Evolutionary conservation across 2,113 vertebrate species (phyloP), one percentile per base, ranked within the genome.

Genomic region (Crotalus helleri): DNA sequence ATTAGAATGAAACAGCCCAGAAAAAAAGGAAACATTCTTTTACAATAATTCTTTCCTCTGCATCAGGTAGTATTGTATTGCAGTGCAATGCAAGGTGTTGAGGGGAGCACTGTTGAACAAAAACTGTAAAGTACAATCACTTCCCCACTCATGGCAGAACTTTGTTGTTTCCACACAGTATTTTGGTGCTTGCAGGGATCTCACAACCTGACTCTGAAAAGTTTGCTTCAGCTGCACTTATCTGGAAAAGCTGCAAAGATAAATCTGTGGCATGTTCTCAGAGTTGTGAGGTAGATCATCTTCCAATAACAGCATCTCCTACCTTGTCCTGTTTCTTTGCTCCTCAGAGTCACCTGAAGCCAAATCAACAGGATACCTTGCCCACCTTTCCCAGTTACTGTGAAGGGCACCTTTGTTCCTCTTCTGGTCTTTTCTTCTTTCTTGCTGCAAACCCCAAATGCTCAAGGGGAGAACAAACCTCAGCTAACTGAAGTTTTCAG

Each of bases 1-100:
- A 12, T 90, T 96, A 96, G 74, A 26, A 94, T 95, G 96, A 96
- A 97, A 94, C 94, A 92, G 92, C 87, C 93, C 49, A 93, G 88
- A 51, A 92, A 88, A 91, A 92, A 69, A 74, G 87, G 86, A 92
- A 92, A 39, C 93, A 85, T 91, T 94, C 88, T 85, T 64, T 93
- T 96, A 81, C 46, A 89, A 3, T 94, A 58, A 59, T 94, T 91
- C 91, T 91, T 51, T 7, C 49, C 93, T 93, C 90, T 94, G 94
- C 92, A 91, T 13, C 92, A 57, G 55, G 55, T 91, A 93, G 94
- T 89, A 93, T 94, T 93, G 26, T 93, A 88, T 53, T 90, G 90
- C 89, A 90, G 90, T 95, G 91, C 53, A 85, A 61, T 94, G 95
- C 94, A 90, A 94, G 44, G 93, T 91, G 90, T 90, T 81, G 69